A percentile compares a stretch with the other conserved stretches of the same genome.
These are phyloP conservation scores for Pectinophora gossypiella DNA, from an alignment of 1,140 invertebrate species.

Conservation along the genomic window DNA sequence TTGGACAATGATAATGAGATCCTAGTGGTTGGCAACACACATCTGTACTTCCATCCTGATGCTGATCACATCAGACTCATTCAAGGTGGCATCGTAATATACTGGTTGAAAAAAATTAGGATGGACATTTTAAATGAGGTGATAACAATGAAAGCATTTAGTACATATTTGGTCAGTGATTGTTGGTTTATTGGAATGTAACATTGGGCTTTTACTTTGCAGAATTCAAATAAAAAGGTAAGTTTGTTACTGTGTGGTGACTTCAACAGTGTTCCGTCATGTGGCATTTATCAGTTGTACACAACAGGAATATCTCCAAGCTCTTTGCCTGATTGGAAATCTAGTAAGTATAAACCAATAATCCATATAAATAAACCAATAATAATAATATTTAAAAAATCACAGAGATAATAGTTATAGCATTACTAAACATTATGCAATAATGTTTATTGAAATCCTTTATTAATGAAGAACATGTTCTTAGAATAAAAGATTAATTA, in stretches of 20 bases:
- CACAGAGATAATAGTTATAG: no score
- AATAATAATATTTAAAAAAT: no score
- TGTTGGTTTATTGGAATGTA: background rate
- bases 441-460: no score
- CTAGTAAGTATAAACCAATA: slow-evolving; percentile 84
- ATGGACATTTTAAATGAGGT: no score
- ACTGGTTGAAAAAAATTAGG: slow-evolving; percentile 72
- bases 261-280: slow-evolving; percentile 91
- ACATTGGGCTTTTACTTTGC: slow-evolving; percentile 26
- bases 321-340: slow-evolving; percentile 83
- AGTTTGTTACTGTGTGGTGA: slow-evolving; percentile 88
- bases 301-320: slow-evolving; percentile 79
- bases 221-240: slow-evolving; percentile 76
- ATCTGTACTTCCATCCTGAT: slow-evolving; percentile 94
- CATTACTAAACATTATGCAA: no score
- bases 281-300: slow-evolving; percentile 85
- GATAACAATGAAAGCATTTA: no score
- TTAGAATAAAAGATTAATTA: no score
- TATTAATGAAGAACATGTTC: no score
- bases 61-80: slow-evolving; percentile 91
- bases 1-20: slow-evolving; percentile 77
- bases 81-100: slow-evolving; percentile 80
- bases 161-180: no score
- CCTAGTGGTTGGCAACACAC: slow-evolving; percentile 90
- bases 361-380: no score